Evolutionary conservation across 2,888 invertebrate species (phyloP).

Genomic region (Andrena trimmerana): DNA sequence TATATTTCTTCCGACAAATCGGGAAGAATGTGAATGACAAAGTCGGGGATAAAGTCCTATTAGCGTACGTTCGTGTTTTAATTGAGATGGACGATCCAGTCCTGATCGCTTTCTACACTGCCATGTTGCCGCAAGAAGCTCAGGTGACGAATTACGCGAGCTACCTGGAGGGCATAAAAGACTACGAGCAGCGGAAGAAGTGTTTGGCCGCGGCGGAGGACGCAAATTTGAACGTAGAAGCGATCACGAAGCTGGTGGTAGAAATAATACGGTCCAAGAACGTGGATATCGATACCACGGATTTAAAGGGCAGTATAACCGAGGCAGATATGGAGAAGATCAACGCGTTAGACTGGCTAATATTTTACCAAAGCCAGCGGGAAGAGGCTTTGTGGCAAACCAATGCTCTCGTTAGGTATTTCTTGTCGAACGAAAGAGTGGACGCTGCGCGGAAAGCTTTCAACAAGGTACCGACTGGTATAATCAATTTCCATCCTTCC

Average conservation of each 20-base stretch:
- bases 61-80: conserved; percentile 90
- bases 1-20: conserved; percentile 92
- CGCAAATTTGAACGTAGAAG: conserved; percentile 93
- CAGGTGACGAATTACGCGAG: conserved; percentile 88
- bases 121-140: conserved; percentile 89
- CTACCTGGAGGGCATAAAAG: conserved; percentile 89
- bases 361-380: conserved; percentile 91
- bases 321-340: conserved; percentile 91
- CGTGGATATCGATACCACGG: conserved; percentile 73
- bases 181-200: conserved; percentile 88
- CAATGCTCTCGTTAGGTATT: conserved; percentile 95
- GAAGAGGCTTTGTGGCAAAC: conserved; percentile 94
- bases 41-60: conserved; percentile 91
- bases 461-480: conserved; percentile 85
- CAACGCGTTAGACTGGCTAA: conserved; percentile 94
- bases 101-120: conserved; percentile 94
- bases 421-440: conserved; percentile 92
- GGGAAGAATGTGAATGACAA: conserved; percentile 90
- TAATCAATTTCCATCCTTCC: not conserved
- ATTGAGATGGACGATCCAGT: conserved; percentile 91
- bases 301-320: conserved; percentile 87
- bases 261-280: conserved; percentile 89
- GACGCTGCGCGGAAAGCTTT: conserved; percentile 93
- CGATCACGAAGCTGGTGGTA: conserved; percentile 94
- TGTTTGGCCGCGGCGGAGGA: conserved; percentile 90